Conservation (phyloP, 2,797 vertebrate genomes). For the Characodon lateralis region DNA sequence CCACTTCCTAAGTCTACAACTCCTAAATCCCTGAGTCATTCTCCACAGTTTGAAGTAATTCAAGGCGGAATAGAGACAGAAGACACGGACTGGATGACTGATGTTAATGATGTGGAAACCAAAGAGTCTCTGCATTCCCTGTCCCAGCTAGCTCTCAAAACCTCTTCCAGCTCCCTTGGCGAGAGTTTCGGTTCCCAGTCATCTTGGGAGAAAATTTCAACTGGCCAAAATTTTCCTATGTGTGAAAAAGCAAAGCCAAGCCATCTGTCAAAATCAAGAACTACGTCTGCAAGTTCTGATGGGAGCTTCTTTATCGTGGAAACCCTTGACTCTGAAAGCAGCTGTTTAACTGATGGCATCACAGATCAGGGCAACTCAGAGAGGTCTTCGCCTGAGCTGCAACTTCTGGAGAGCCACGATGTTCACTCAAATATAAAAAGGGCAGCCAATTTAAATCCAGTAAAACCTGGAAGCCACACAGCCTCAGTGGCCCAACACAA, state of each 20-base stretch:
- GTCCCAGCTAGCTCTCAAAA: slow-evolving; percentile 41
- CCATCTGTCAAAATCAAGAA: slow-evolving; percentile 36
- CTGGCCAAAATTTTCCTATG: slow-evolving; percentile 54
- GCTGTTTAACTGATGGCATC: slow-evolving; percentile 8
- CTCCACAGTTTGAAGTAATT: slow-evolving; percentile 39
- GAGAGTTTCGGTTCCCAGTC: slow-evolving; percentile 74
- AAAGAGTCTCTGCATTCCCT: slow-evolving; percentile 29
- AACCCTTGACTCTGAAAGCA: slow-evolving; percentile 36
- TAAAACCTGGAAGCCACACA: slow-evolving; percentile 6
- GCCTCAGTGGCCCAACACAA: slow-evolving; percentile 2
- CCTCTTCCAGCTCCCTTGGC: slow-evolving; percentile 47
- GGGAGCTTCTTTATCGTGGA: slow-evolving; percentile 52
- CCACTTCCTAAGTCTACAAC: not conserved
- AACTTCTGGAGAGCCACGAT: not conserved
- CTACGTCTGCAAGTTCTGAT: slow-evolving; percentile 35
- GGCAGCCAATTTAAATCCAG: not conserved
- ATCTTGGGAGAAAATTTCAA: slow-evolving; percentile 81
- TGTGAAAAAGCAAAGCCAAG: slow-evolving; percentile 32
- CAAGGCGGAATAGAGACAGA: slow-evolving; percentile 58
- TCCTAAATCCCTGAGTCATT: slow-evolving; percentile 18
- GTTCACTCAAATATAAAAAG: slow-evolving; percentile 60
- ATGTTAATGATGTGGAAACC: not conserved
- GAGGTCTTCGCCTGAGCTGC: not conserved
- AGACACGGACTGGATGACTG: slow-evolving; percentile 1
- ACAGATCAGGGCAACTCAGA: not conserved